These are phyloP conservation scores for Pterocles gutturalis DNA, from an alignment of 2,113 vertebrate species.

Conservation along the genomic window DNA sequence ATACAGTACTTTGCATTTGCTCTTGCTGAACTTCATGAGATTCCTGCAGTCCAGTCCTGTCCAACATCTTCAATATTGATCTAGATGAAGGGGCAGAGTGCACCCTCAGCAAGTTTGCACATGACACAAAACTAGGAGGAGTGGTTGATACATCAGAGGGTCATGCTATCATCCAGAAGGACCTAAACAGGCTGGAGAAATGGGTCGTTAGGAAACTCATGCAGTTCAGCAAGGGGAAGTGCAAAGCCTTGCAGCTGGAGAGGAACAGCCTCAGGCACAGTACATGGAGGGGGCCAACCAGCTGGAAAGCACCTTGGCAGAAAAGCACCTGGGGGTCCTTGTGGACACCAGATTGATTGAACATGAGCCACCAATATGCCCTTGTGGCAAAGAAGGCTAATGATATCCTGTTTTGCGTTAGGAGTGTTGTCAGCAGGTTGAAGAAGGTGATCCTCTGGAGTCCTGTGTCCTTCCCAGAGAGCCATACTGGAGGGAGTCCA, in stretches of 20 bases:
- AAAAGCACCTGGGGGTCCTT: neutral
- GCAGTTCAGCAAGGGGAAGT: neutral
- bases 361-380: neutral
- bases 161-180: neutral
- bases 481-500: neutral
- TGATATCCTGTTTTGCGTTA: neutral
- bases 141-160: neutral
- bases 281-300: neutral
- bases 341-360: neutral
- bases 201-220: neutral
- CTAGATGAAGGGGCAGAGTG: neutral
- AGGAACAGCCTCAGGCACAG: neutral
- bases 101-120: neutral
- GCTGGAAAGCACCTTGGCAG: neutral
- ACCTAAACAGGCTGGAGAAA: neutral
- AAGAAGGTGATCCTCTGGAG: neutral
- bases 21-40: neutral
- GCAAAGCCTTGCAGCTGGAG: neutral
- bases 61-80: neutral
- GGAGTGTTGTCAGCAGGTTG: neutral
- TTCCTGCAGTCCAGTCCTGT: neutral
- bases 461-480: neutral
- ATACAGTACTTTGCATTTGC: neutral
- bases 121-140: neutral
- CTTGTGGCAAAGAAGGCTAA: neutral